Evolutionary conservation across 2,113 vertebrate species (phyloP).

Genomic region (Nibea coibor): DNA sequence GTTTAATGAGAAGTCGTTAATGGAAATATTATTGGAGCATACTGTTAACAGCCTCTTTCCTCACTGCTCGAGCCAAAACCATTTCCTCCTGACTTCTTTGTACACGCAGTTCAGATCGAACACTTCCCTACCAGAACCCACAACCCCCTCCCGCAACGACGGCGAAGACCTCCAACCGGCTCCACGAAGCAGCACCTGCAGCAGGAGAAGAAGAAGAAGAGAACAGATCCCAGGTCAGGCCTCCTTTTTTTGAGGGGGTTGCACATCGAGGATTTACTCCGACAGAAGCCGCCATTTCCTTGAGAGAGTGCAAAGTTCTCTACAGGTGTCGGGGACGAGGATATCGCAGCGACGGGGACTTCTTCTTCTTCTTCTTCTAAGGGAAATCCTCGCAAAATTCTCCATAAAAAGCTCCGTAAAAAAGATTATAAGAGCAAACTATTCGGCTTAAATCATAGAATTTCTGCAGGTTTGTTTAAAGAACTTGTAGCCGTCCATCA

Average conservation of each 20-base stretch:
- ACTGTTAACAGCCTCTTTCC: conserved; percentile 65
- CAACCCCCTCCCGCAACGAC: neutral
- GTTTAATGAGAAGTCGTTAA: conserved; percentile 69
- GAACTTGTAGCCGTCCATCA: conserved; percentile 27
- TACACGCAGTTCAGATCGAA: conserved; percentile 45
- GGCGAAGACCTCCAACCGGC: conserved; percentile 12
- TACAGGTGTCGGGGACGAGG: conserved; percentile 64
- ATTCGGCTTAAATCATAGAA: conserved; percentile 6
- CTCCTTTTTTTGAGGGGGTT: conserved; percentile 53
- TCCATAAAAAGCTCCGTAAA: conserved; percentile 25
- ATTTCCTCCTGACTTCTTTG: conserved; percentile 55
- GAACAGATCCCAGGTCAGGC: conserved; percentile 50
- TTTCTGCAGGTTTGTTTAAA: conserved; percentile 43
- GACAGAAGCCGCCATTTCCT: conserved; percentile 49
- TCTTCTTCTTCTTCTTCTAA: conserved; percentile 36
- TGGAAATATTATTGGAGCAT: conserved; percentile 68
- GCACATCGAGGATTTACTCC: conserved; percentile 57
- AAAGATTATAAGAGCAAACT: conserved; percentile 8
- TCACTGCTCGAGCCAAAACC: conserved; percentile 55
- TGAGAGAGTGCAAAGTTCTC: conserved; percentile 68
- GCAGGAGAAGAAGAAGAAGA: conserved; percentile 31
- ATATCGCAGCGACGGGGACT: conserved; percentile 26
- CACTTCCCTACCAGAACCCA: conserved; percentile 13
- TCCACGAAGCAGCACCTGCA: conserved; percentile 65
- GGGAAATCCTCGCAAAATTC: conserved; percentile 26